Evolutionary conservation across 2,797 vertebrate species (phyloP), one percentile per base, ranked within the genome.

Genomic region (Eulemur mongoz): DNA sequence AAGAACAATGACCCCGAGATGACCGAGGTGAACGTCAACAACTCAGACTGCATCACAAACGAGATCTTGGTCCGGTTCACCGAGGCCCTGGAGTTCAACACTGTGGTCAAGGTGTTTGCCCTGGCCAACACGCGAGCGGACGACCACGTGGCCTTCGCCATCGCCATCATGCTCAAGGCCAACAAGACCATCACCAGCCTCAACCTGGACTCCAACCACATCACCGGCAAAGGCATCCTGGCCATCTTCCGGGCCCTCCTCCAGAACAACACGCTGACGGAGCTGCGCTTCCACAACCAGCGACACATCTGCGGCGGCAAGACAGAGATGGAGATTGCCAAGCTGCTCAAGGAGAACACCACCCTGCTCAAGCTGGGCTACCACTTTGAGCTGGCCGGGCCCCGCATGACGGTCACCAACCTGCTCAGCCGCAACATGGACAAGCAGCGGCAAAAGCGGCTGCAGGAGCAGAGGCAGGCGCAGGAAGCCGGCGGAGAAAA

Each of bases 381-480:
- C 98, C 99, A 99, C 98, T 99, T 99, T 0, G 99, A 99, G 98
- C 97, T 99, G 92, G 99, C 99, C 0, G 99, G 99, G 1, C 99
- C 99, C 5, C 99, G 99, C 52, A 99, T 99, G 99, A 99, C 99
- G 0, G 99, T 99, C 83, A 99, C 99, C 65, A 99, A 99, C 98
- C 99, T 99, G 96, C 98, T 99, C 91, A 99, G 99, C 98, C 99
- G 99, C 48, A 99, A 99, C 98, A 99, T 99, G 99, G 99, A 99
- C 99, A 99, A 99, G 30, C 99, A 99, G 98, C 98, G 99, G 85
- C 99, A 99, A 98, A 99, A 98, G 92, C 99, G 99, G 75, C 98
- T 99, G 85, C 99, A 99, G 98, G 99, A 99, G 98, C 99, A 99
- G 98, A 99, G 99, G 96, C 99, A 98, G 98, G 99, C 99, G 2